phyloP scores from a whole-genome alignment of 1,140 invertebrate species.

The Pteromalus puparum region DNA sequence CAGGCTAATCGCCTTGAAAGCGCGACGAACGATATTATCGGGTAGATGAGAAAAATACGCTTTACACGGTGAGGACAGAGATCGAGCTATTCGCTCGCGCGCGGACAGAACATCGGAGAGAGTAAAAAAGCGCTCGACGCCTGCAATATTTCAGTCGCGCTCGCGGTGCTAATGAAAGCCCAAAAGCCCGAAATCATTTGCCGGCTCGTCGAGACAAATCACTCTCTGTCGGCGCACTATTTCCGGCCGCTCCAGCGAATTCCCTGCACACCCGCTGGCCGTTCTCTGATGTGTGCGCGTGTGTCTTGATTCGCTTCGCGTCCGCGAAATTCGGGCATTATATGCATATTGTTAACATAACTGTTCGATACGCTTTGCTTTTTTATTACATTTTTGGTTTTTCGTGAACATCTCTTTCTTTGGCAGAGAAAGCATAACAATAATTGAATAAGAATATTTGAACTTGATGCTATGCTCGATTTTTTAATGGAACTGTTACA shows the following conservation, averaged over 20 bases:
- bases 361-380: too few relatives aligned
- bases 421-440: too few relatives aligned
- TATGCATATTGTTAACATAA: too few relatives aligned
- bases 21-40: not conserved
- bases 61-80: not conserved
- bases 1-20: too few relatives aligned
- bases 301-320: too few relatives aligned
- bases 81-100: not conserved
- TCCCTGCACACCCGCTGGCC: not conserved
- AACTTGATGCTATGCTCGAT: too few relatives aligned
- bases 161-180: constrained; percentile 45
- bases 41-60: not conserved
- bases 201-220: constrained; percentile 44
- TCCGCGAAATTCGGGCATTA: too few relatives aligned
- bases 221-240: constrained; percentile 40
- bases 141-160: constrained; percentile 43
- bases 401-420: too few relatives aligned
- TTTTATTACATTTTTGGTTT: too few relatives aligned
- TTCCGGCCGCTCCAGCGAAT: constrained; percentile 14
- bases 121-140: not conserved
- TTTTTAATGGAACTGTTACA: too few relatives aligned
- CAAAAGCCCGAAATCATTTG: constrained; percentile 44
- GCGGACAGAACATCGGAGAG: too few relatives aligned
- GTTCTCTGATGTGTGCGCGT: not conserved
- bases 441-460: too few relatives aligned